These are phyloP conservation scores for Sicus ferrugineus DNA, from an alignment of 2,888 invertebrate species.

Conservation along the genomic window DNA sequence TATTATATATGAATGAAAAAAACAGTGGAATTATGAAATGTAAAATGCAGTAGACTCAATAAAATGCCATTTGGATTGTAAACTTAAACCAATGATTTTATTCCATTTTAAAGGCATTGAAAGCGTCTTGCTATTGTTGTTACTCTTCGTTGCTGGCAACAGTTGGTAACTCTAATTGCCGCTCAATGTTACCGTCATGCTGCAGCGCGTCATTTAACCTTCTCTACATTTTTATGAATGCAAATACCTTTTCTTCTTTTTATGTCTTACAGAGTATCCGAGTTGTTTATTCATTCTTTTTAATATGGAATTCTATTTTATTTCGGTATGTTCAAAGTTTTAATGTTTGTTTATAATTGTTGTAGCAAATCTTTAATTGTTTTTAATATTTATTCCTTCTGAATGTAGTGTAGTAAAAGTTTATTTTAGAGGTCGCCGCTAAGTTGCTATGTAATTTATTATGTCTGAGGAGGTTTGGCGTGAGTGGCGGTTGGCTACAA, in stretches of 20 bases:
- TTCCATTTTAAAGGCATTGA: background rate
- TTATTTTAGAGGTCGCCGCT: no score
- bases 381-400: background rate
- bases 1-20: no score
- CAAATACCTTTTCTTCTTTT: background rate
- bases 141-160: background rate
- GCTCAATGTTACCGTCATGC: slow-evolving; percentile 13
- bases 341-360: background rate
- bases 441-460: no score
- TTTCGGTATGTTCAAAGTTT: background rate
- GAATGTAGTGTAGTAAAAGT: no score
- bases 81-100: no score
- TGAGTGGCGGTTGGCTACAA: no score
- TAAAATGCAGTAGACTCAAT: no score
- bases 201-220: slow-evolving; percentile 10
- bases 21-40: no score
- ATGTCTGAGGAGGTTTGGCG: no score
- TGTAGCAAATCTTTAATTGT: background rate
- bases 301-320: background rate
- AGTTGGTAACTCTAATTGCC: slow-evolving; percentile 5
- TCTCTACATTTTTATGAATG: slow-evolving; percentile 5
- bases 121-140: slow-evolving; percentile 4
- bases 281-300: background rate
- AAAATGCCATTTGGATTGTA: no score
- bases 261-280: no score